Base-by-base conservation (phyloP, 2,888 invertebrate genomes). In the Platynereis dumerilii region DNA sequence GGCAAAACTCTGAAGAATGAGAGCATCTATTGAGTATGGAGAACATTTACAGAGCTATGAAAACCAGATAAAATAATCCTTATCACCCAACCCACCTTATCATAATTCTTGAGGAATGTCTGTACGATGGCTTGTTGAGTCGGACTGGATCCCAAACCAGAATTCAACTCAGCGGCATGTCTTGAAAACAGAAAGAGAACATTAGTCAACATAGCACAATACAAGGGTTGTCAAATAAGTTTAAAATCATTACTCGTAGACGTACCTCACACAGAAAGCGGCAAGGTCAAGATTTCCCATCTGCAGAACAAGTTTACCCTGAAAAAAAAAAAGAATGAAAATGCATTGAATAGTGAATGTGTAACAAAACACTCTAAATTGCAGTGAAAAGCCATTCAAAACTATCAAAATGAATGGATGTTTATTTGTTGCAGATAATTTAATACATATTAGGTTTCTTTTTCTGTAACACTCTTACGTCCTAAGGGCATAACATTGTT, bases 61-160 rank as follows among this genome's bases (percentile, higher is more conserved):
- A 34, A 34, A 34, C 5, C 34, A 34, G 48, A n/a, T n/a, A 7
- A 48, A 22, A 22, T n/a, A 22, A 48, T 48, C 7, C 22, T 5
- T 57, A 20, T 20, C 29, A n/a, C n/a, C n/a, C n/a, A n/a, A n/a
- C 66, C 53, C 56, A 80, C 81, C 78, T 82, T 82, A 66, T 80
- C 80, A 69, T 82, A 83, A 71, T 84, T 81, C 69, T 81, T 82
- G 24, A 84, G 76, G 81, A 84, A 84, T 24, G 82, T 77, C 70
- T 82, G 82, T 3, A 84, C 83, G 15, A 83, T 77, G 61, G 84
- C 84, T 69, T 82, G 80, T 67, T 82, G 82, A 24, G 78, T 80
- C 3, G 83, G 77, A 59, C 75, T 76, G 60, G 78, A 75, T 59
- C 79, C 81, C 62, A 81, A 69, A 17, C 79, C 76, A 15, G 74